phyloP scores from a whole-genome alignment of 2,888 invertebrate genomes.

The Hirtodrosophila cameraria region DNA sequence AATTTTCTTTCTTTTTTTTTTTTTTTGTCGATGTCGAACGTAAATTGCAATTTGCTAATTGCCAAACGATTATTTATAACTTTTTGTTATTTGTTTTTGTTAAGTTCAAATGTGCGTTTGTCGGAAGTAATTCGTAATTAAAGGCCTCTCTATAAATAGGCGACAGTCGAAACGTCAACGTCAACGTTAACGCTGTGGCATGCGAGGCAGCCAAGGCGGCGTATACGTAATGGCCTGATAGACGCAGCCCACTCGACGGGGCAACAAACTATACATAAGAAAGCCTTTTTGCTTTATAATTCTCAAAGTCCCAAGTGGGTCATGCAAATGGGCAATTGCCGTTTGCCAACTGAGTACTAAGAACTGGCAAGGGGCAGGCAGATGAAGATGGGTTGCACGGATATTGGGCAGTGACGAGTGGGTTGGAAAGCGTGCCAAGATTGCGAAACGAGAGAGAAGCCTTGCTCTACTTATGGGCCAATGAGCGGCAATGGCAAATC shows the following conservation, averaged over 20 bases:
- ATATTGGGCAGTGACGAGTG: background rate
- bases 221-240: conserved; percentile 60
- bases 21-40: conserved; percentile 14
- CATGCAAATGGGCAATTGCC: conserved; percentile 49
- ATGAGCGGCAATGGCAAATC: conserved; percentile 16
- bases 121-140: conserved; percentile 67
- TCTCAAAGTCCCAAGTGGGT: conserved; percentile 60
- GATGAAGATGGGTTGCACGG: background rate
- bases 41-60: conserved; percentile 43
- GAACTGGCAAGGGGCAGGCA: background rate
- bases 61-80: conserved; percentile 53
- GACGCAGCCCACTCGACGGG: conserved; percentile 17
- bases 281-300: conserved; percentile 32
- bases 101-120: conserved; percentile 71
- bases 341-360: conserved; percentile 20
- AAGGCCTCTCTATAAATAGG: conserved; percentile 58
- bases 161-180: conserved; percentile 39
- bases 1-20: background rate
- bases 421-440: conserved; percentile 31
- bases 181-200: conserved; percentile 24
- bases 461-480: conserved; percentile 44
- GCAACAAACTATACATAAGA: conserved; percentile 23
- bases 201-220: conserved; percentile 45
- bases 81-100: conserved; percentile 6
- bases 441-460: conserved; percentile 53